Evolutionary conservation across 2,888 invertebrate species (phyloP).

Genomic region (Theretra japonica): DNA sequence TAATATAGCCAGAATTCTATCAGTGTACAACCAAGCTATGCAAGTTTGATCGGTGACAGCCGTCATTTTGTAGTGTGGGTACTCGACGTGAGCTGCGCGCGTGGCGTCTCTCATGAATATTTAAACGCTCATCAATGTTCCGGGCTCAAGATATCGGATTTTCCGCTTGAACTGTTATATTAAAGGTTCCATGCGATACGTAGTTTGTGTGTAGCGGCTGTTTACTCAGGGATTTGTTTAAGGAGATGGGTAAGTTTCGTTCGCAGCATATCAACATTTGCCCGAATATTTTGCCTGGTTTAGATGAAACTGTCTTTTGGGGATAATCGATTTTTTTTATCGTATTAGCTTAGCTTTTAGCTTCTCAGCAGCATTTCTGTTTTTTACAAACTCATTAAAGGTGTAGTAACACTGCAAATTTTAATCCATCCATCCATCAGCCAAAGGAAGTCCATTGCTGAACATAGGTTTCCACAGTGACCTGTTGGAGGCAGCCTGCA

Average conservation of each 20-base stretch:
- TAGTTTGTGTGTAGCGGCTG: constrained; percentile 44
- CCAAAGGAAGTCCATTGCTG: no score
- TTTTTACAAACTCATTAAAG: no score
- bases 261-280: constrained; percentile 27
- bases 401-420: neutral
- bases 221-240: constrained; percentile 30
- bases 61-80: constrained; percentile 64
- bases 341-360: neutral
- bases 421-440: no score
- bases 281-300: constrained; percentile 21
- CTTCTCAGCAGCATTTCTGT: no score
- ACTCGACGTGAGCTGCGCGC: constrained; percentile 49
- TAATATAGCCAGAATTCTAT: neutral
- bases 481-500: no score
- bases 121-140: constrained; percentile 76
- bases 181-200: constrained; percentile 53
- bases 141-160: constrained; percentile 78
- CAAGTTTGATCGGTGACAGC: constrained; percentile 60
- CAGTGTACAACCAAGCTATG: constrained; percentile 33
- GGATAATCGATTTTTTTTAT: neutral
- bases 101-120: constrained; percentile 72
- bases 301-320: neutral
- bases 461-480: no score
- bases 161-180: constrained; percentile 71
- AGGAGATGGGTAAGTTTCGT: constrained; percentile 20